Conservation (phyloP, 2,888 invertebrate species). For the Scaptomyza reducta region DNA sequence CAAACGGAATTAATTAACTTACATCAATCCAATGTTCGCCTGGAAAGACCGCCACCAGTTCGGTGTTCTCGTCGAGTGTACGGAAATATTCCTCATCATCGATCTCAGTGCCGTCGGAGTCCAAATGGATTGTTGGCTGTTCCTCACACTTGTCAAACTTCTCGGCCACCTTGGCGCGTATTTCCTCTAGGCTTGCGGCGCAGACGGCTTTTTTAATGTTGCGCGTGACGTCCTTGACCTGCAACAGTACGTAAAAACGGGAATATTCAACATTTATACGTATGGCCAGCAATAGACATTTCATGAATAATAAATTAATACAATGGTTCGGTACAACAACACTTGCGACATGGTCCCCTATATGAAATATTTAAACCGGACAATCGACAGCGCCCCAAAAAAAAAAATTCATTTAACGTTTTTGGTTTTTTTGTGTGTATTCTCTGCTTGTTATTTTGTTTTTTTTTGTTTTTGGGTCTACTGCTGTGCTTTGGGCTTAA, state of each 20-base stretch:
- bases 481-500: conserved; percentile 31
- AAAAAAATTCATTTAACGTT: conserved; percentile 27
- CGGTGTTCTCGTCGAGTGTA: conserved; percentile 94
- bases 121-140: conserved; percentile 91
- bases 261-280: conserved; percentile 58
- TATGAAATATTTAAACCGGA: conserved; percentile 63
- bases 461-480: conserved; percentile 10
- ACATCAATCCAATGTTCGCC: conserved; percentile 90
- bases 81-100: conserved; percentile 98
- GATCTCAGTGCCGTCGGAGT: conserved; percentile 96
- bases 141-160: conserved; percentile 88
- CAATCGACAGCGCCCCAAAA: conserved; percentile 47
- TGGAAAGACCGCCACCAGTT: conserved; percentile 91
- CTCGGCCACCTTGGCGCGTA: conserved; percentile 90
- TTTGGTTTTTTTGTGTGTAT: conserved; percentile 1
- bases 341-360: conserved; percentile 22
- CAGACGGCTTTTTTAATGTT: conserved; percentile 93
- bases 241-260: conserved; percentile 17
- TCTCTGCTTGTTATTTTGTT: neutral
- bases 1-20: conserved; percentile 59
- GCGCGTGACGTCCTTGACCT: conserved; percentile 88
- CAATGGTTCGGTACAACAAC: conserved; percentile 27
- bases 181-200: conserved; percentile 91
- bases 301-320: conserved; percentile 73
- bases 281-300: conserved; percentile 50